Conservation (phyloP, 2,888 invertebrate species). For the Coelogynopora nodosa region DNA sequence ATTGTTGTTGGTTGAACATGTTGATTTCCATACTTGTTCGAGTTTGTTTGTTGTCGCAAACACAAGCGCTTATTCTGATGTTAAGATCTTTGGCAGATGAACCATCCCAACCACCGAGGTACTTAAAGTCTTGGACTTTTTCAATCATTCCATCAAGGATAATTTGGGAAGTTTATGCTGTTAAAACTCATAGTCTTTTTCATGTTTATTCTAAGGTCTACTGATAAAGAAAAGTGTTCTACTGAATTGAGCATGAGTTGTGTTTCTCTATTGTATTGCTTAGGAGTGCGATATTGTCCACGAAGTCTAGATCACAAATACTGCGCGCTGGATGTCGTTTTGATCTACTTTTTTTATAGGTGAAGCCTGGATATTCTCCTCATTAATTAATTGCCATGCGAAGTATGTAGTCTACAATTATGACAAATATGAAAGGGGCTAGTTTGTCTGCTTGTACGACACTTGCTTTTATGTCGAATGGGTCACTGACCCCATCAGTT, state of each 20-base stretch:
- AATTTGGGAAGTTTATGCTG: too few relatives aligned
- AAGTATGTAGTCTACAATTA: neutral
- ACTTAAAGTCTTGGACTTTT: neutral
- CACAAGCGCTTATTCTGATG: neutral
- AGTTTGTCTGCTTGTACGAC: neutral
- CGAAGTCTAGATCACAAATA: neutral
- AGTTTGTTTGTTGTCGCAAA: neutral
- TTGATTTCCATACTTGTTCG: neutral
- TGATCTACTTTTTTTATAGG: neutral
- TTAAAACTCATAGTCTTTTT: too few relatives aligned
- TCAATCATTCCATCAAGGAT: neutral
- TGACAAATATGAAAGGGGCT: neutral
- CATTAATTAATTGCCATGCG: neutral
- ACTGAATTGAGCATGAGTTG: too few relatives aligned
- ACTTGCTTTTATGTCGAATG: neutral
- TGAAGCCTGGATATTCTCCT: neutral
- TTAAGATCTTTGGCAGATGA: neutral
- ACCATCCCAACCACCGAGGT: neutral
- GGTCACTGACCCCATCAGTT: neutral
- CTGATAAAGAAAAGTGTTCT: too few relatives aligned
- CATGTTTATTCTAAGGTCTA: too few relatives aligned
- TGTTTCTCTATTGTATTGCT: too few relatives aligned
- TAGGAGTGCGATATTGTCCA: too few relatives aligned
- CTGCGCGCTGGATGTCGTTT: neutral
- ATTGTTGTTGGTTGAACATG: neutral